Percentiles rank a stretch among this genome's conserved stretches.
These are phyloP conservation scores for Tenthredo distinguenda DNA, from an alignment of 2,888 invertebrate species.

Conservation along the genomic window DNA sequence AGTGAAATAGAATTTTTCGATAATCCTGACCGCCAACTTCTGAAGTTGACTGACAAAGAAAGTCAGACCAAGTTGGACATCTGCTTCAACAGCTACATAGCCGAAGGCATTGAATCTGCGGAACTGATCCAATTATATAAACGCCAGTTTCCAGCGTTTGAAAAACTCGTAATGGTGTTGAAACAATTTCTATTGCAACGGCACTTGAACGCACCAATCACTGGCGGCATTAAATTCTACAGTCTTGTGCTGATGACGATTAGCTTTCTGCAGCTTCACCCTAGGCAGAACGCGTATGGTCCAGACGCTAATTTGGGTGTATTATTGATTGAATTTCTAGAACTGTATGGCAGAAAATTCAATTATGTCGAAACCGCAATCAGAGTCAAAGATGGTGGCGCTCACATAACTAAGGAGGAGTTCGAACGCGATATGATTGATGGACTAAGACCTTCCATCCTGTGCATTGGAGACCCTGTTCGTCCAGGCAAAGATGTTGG, in stretches of 20 bases:
- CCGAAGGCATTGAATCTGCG: too few species aligned
- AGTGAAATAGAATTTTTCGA: slow-evolving; percentile 96
- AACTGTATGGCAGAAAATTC: slow-evolving; percentile 97
- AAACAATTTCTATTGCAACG: too few species aligned
- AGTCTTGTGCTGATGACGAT: too few species aligned
- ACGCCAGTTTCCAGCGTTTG: too few species aligned
- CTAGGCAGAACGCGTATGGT: too few species aligned
- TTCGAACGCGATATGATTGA: slow-evolving; percentile 96
- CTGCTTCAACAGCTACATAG: slow-evolving; percentile 67
- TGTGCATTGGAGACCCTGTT: slow-evolving; percentile 99
- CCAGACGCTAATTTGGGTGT: too few species aligned
- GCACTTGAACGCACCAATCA: too few species aligned
- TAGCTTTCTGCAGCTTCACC: too few species aligned
- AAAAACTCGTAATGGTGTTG: too few species aligned
- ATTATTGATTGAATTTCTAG: slow-evolving; percentile 98
- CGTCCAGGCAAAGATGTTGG: slow-evolving; percentile 98
- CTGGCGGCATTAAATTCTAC: too few species aligned
- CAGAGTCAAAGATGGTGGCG: slow-evolving; percentile 94
- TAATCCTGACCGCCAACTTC: slow-evolving; percentile 98
- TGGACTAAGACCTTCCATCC: slow-evolving; percentile 94
- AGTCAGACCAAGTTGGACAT: slow-evolving; percentile 92
- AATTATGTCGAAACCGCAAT: slow-evolving; percentile 97
- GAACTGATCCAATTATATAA: too few species aligned
- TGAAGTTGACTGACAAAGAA: slow-evolving; percentile 94
- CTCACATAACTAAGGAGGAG: slow-evolving; percentile 96